These are phyloP conservation scores for Lepidurus couesii DNA, from an alignment of 1,140 invertebrate genomes.

Conservation along the genomic window DNA sequence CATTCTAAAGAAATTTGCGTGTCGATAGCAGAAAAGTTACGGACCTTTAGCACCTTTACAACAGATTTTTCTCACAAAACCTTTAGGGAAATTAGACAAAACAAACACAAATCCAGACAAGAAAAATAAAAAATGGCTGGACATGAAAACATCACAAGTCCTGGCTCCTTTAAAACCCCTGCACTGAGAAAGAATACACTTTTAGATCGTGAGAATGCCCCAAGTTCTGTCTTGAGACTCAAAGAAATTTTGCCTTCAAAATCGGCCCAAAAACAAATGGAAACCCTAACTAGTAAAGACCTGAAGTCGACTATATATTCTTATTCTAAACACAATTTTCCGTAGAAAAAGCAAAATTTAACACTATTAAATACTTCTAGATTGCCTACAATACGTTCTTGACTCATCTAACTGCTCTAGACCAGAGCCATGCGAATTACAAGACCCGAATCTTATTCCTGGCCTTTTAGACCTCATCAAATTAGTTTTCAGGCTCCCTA, in stretches of 20 bases:
- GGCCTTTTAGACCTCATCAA: neutral
- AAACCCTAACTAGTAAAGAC: neutral
- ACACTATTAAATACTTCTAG: neutral
- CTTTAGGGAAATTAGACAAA: too few relatives aligned
- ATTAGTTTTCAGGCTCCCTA: neutral
- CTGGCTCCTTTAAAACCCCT: neutral
- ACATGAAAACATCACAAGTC: neutral
- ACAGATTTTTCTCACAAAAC: too few relatives aligned
- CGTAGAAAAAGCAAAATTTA: neutral
- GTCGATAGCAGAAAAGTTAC: too few relatives aligned
- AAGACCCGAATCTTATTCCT: neutral
- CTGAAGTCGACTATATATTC: neutral
- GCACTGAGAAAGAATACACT: neutral
- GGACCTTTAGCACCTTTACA: too few relatives aligned
- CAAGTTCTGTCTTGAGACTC: neutral
- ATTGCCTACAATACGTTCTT: neutral
- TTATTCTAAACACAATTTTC: neutral
- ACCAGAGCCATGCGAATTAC: neutral
- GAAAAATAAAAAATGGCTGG: too few relatives aligned
- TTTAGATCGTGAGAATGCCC: neutral
- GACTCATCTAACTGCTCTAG: neutral
- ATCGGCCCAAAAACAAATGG: neutral
- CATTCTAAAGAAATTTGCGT: too few relatives aligned
- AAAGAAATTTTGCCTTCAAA: neutral
- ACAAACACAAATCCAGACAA: too few relatives aligned